These are phyloP conservation scores for Scleropages formosus DNA, from an alignment of 2,797 vertebrate genomes.

Conservation along the genomic window DNA sequence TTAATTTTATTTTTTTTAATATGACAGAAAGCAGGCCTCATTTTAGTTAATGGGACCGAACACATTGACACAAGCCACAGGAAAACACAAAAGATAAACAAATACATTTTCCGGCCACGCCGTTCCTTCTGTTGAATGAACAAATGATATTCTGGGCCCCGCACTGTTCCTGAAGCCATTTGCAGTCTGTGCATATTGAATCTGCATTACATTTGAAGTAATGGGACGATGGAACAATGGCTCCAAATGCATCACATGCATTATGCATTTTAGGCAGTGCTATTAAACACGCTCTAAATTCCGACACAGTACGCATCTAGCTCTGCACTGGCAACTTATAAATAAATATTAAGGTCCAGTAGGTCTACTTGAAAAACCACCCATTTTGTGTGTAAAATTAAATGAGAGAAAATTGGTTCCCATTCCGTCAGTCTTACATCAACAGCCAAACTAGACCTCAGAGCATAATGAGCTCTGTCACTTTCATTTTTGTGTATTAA, in stretches of 20 bases:
- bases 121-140: not conserved
- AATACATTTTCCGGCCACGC: not conserved
- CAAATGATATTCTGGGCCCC: conserved; percentile 1
- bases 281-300: not conserved
- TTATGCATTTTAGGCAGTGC: conserved; percentile 3
- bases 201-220: conserved; percentile 7
- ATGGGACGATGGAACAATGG: conserved; percentile 1
- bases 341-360: conserved; percentile 3
- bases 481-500: no score
- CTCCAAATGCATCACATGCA: conserved; percentile 14
- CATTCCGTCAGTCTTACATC: no score
- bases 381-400: not conserved
- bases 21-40: not conserved
- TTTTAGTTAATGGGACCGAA: not conserved
- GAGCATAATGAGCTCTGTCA: no score
- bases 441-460: no score
- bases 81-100: not conserved
- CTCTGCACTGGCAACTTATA: not conserved
- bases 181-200: not conserved
- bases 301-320: not conserved
- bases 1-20: not conserved
- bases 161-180: no score
- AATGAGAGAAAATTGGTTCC: not conserved
- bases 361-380: no score
- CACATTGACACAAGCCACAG: not conserved